phyloP scores from a whole-genome alignment of 2,113 vertebrate species.

The Rhinoderma darwinii region DNA sequence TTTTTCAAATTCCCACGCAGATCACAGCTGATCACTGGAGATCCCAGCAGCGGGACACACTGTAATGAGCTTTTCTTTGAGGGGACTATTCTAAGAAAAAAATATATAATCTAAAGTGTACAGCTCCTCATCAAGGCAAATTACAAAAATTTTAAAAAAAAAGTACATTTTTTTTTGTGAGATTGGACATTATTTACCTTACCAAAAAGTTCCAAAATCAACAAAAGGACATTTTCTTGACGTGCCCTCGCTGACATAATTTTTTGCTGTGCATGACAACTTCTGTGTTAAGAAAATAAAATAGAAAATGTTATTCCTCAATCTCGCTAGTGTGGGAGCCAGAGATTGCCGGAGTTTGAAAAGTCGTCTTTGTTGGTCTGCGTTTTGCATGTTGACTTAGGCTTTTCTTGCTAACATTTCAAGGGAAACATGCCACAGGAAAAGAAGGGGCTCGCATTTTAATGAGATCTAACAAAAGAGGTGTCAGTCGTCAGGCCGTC shows the following conservation, averaged over 20 bases:
- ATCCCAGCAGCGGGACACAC: not conserved
- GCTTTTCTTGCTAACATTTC: slow-evolving; percentile 51
- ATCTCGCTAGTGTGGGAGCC: not conserved
- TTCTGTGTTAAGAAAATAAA: slow-evolving; percentile 8
- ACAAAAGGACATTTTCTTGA: not conserved
- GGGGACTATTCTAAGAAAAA: not conserved
- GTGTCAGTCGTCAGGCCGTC: slow-evolving; percentile 51
- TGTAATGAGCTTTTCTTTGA: not conserved
- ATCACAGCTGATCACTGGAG: not conserved
- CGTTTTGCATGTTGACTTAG: slow-evolving; percentile 57
- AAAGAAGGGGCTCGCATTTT: slow-evolving; percentile 55
- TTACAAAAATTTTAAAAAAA: not conserved
- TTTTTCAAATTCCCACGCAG: not conserved
- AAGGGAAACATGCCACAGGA: slow-evolving; percentile 58
- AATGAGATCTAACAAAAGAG: slow-evolving; percentile 55
- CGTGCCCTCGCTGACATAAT: not conserved
- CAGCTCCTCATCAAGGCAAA: not conserved
- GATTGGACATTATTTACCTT: not conserved
- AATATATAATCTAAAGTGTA: not conserved
- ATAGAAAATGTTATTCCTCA: slow-evolving; percentile 18
- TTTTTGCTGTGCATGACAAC: not conserved
- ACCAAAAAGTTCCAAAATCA: not conserved
- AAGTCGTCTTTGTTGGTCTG: slow-evolving; percentile 44
- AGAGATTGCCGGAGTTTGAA: slow-evolving; percentile 9
- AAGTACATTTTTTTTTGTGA: not conserved